Conservation (phyloP, 2,888 invertebrate genomes). For the Hirtodrosophila histrioides region DNA sequence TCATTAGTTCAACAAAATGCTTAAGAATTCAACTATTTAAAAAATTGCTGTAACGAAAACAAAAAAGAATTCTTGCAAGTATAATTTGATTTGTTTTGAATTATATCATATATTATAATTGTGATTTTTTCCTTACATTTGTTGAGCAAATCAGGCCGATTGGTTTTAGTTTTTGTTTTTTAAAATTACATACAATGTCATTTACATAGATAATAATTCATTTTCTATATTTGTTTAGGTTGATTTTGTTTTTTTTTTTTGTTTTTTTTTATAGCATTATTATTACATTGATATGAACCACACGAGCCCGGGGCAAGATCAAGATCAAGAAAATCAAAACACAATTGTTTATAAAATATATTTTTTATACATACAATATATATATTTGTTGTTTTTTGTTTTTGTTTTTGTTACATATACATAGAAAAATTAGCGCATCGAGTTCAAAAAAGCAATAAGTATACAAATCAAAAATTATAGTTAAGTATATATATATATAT, state of each 20-base stretch:
- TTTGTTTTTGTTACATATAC: conserved; percentile 16
- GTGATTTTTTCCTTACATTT: conserved; percentile 11
- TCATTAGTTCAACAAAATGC: conserved; percentile 69
- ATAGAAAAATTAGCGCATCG: conserved; percentile 20
- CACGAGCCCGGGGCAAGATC: conserved; percentile 32
- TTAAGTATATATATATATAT: conserved; percentile 38
- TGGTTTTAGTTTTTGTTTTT: conserved; percentile 21
- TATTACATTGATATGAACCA: conserved; percentile 65
- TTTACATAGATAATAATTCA: conserved; percentile 39
- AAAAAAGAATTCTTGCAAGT: conserved; percentile 5
- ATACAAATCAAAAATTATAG: conserved; percentile 41
- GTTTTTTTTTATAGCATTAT: conserved; percentile 16
- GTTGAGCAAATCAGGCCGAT: conserved; percentile 70
- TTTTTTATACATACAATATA: conserved; percentile 19
- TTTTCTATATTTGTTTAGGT: conserved; percentile 25
- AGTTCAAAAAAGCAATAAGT: conserved; percentile 28
- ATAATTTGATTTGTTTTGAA: neutral
- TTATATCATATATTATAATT: conserved; percentile 3
- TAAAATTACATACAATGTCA: conserved; percentile 23
- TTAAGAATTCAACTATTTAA: conserved; percentile 67
- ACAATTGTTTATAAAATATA: conserved; percentile 33
- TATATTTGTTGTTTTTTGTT: conserved; percentile 17
- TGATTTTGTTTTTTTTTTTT: conserved; percentile 5
- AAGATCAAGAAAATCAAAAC: conserved; percentile 22
- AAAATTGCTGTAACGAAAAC: conserved; percentile 9